Conservation (phyloP, 2,888 invertebrate species). For the Prostheceraeus crozeri region DNA sequence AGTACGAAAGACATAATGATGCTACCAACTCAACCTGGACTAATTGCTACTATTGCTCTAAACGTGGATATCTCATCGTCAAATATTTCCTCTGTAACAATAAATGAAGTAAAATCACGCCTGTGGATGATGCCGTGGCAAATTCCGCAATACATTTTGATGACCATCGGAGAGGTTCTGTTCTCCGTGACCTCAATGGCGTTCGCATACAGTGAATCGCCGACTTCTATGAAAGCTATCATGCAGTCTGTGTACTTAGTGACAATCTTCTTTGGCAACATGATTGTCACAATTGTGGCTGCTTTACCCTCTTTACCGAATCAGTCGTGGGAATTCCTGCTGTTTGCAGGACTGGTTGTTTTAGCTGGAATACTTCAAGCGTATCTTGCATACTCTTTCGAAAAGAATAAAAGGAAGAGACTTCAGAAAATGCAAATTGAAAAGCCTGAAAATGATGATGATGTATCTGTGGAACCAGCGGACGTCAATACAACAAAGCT, state of each 20-base stretch:
- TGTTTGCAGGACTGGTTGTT: constrained; percentile 78
- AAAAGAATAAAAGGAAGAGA: no score
- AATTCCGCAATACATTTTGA: constrained; percentile 43
- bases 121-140: constrained; percentile 43
- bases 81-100: no score
- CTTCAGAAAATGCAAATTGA: no score
- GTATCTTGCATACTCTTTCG: no score
- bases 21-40: no score
- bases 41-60: no score
- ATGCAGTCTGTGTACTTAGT: constrained; percentile 82
- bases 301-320: constrained; percentile 67
- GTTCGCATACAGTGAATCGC: constrained; percentile 59
- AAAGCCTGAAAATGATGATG: no score
- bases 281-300: constrained; percentile 80
- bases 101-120: no score
- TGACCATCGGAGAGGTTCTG: constrained; percentile 42
- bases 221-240: constrained; percentile 83
- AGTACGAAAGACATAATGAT: no score
- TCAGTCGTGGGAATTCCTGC: constrained; percentile 75
- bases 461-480: no score
- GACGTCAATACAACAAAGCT: no score
- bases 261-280: constrained; percentile 83
- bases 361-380: constrained; percentile 60
- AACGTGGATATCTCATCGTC: no score
- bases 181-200: constrained; percentile 43